A percentile compares a stretch with the other conserved stretches of the same genome.
Evolutionary conservation across 2,888 invertebrate genomes (phyloP).

Genomic region (Sabatieria punctata): DNA sequence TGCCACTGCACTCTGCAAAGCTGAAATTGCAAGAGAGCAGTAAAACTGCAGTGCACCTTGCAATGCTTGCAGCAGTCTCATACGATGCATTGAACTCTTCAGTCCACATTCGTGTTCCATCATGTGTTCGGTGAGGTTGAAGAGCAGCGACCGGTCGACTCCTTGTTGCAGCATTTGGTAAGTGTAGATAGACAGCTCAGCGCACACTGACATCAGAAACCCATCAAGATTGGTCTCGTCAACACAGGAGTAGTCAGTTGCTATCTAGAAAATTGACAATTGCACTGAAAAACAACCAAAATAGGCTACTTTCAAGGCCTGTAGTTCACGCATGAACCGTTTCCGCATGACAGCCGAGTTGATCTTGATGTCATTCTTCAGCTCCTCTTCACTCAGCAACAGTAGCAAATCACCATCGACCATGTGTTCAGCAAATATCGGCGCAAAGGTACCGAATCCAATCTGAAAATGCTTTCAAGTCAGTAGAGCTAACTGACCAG

Average conservation of each 20-base stretch:
- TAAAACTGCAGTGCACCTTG: conserved; percentile 39
- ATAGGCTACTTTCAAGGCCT: not conserved
- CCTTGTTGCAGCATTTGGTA: conserved; percentile 89
- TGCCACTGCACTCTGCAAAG: not conserved
- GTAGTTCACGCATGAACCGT: conserved; percentile 13
- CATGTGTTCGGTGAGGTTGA: conserved; percentile 65
- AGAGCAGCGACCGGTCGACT: conserved; percentile 68
- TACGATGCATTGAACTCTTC: conserved; percentile 72
- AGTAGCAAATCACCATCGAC: conserved; percentile 87
- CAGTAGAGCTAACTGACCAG: conserved; percentile 11
- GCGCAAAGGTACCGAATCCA: conserved; percentile 63
- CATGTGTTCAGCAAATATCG: conserved; percentile 64
- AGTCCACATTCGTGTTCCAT: conserved; percentile 70
- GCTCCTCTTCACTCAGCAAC: conserved; percentile 70
- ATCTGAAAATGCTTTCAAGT: too few relatives aligned
- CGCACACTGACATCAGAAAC: not conserved
- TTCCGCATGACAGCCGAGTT: conserved; percentile 72
- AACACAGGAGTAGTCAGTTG: not conserved
- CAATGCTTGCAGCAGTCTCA: conserved; percentile 67
- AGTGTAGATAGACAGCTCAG: conserved; percentile 64
- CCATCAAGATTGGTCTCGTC: not conserved
- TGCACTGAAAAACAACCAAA: not conserved
- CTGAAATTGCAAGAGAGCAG: not conserved
- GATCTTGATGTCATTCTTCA: conserved; percentile 73
- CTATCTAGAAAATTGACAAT: not conserved